Evolutionary conservation across 2,888 invertebrate species (phyloP), one percentile per base, ranked within the genome.

Genomic region (Patella caerulea): DNA sequence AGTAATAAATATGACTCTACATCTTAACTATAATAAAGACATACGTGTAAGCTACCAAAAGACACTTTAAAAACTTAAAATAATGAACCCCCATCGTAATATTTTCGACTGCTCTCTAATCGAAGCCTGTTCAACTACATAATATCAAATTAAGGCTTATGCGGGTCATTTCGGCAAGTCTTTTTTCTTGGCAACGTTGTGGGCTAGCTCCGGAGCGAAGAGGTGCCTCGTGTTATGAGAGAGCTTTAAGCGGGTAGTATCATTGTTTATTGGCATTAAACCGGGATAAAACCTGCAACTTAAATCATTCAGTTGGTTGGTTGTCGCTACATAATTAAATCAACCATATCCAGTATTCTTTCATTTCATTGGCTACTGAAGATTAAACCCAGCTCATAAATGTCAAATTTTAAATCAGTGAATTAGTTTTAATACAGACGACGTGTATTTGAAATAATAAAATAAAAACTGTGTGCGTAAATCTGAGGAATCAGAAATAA

Each of bases 201-300:
- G 9, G 9, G 45, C 45, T 45, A 45, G 45, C 9, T 45, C 45
- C 45, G 45, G 45, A 45, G 45, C 45, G 45, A 24, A 24, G 65
- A 65, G 65, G 65, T 9, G 65, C 24, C 65, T 65, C 65, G 65
- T 65, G 65, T 65, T 65, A 65, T 65, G 65, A 65, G 65, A 12
- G 19, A 65, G 24, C 45, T 24, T 24, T 24, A 65, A 65, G 65
- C 65, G 65, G 65, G 65, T 65, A 65, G 65, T 24, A 65, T 24
- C 19, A 65, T 65, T 65, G 65, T 65, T 65, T 65, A 65, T 65
- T 24, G 19, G 65, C 19, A 65, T 24, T 65, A 24, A 65, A 24
- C 24, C 65, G 24, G 24, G 19, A 12, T 65, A 65, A 65, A 65
- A 65, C 65, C 65, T 65, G 65, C 65, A 24, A 19, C 24, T 65